Evolutionary conservation across 2,888 invertebrate species (phyloP).

Genomic region (Macaria notata): DNA sequence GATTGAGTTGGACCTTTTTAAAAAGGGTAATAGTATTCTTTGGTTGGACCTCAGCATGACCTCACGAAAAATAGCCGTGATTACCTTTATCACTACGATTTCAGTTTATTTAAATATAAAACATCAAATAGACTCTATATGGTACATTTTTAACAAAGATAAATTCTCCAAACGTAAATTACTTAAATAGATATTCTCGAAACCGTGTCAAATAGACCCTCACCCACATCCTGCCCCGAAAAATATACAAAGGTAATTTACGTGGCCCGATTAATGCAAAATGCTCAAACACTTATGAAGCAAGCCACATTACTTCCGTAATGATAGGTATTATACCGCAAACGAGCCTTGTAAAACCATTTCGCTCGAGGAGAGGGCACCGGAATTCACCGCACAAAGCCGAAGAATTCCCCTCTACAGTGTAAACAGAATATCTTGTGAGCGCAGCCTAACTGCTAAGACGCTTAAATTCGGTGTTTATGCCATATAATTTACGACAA

Average conservation of each 20-base stretch:
- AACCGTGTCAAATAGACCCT: too few relatives aligned
- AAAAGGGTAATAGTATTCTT: too few relatives aligned
- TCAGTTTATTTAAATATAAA: too few relatives aligned
- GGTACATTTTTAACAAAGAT: too few relatives aligned
- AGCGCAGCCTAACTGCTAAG: slow-evolving; percentile 10
- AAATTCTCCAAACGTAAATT: too few relatives aligned
- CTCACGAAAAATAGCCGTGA: too few relatives aligned
- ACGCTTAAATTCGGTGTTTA: neutral
- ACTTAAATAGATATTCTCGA: too few relatives aligned
- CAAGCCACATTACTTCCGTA: slow-evolving; percentile 28
- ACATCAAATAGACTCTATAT: too few relatives aligned
- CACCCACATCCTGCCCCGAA: neutral
- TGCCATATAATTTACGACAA: too few relatives aligned
- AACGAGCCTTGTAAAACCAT: slow-evolving; percentile 37
- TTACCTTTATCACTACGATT: too few relatives aligned
- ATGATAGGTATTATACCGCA: slow-evolving; percentile 38
- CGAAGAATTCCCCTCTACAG: slow-evolving; percentile 38
- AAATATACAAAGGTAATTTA: neutral
- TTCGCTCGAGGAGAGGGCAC: slow-evolving; percentile 36
- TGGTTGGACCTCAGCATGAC: too few relatives aligned
- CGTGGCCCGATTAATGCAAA: slow-evolving; percentile 20
- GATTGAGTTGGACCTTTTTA: too few relatives aligned
- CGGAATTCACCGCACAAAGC: slow-evolving; percentile 38
- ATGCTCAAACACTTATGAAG: slow-evolving; percentile 23
- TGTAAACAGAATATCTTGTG: slow-evolving; percentile 29